Base-by-base conservation (phyloP, 2,113 vertebrate species). In the Stercorarius parasiticus region DNA sequence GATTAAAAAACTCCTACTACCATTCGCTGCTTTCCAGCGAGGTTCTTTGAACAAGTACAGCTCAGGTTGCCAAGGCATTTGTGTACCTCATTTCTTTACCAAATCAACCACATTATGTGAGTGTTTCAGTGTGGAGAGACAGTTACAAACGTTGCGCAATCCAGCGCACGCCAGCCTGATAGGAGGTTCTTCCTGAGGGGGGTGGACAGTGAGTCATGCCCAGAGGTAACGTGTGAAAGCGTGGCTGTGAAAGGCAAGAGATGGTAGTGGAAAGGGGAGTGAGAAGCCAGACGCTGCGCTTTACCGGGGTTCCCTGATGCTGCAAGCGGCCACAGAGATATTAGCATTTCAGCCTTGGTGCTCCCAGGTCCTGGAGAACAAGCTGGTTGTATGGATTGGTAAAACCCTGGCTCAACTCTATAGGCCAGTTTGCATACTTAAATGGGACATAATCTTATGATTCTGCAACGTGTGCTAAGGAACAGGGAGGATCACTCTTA, bases 251-350 rank as follows among this genome's bases (percentile, higher is more conserved):
- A 86, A 90, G 70, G 34, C 69, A 86, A 86, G 50, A 40, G 20
- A 36, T 1, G 43, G 43, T 6, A 78, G 47, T 0, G 1, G 47
- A 52, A 13, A 34, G 15, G 27, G 61, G 32, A 86, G 15, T 1
- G 1, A 19, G 40, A 17, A 65, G 12, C 27, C 20, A 49, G 62
- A 27, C 0, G 4, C 34, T 19, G 26, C 1, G 0, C 50, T 79
- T 70, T 52, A 50, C 26, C 0, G 0, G 30, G 25, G 20, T n/a
- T 88, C 40, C n/a, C 14, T 40, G n/a, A 29, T 36, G 66, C 61
- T 64, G 20, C 55, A 76, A 34, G 43, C 0, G 7, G 50, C 56
- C 66, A 42, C 47, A 65, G 66, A 77, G 25, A 71, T 13, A 7
- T 53, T 36, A 66, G 25, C 40, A 16, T 69, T 73, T 91, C 62